Evolutionary conservation across 2,797 vertebrate genomes (phyloP).

Genomic region (Phalanger gymnotis): DNA sequence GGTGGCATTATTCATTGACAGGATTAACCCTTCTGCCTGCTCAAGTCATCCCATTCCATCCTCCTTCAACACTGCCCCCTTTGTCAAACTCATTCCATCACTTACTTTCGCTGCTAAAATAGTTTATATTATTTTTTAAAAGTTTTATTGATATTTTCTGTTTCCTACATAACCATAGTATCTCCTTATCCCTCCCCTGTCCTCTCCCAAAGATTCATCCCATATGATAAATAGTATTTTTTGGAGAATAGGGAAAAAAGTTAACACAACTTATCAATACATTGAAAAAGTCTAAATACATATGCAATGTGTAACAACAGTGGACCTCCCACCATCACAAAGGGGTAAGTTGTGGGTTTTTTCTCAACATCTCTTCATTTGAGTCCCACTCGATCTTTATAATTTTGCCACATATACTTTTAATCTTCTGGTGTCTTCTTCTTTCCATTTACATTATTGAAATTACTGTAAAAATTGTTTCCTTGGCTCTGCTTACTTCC

Average conservation of each 20-base stretch:
- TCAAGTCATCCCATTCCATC: neutral
- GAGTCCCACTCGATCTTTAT: neutral
- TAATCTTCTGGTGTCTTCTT: neutral
- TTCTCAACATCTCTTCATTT: neutral
- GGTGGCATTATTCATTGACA: neutral
- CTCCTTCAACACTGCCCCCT: neutral
- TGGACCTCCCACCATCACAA: neutral
- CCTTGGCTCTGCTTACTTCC: neutral
- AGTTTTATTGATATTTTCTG: neutral
- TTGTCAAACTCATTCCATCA: neutral
- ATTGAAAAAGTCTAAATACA: neutral
- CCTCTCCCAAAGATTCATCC: neutral
- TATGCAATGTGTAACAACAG: neutral
- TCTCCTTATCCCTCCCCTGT: neutral
- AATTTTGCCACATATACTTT: neutral
- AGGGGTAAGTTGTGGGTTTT: neutral
- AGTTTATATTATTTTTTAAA: neutral
- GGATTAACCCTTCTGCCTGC: neutral
- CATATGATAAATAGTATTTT: neutral
- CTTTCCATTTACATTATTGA: neutral
- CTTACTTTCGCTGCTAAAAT: neutral
- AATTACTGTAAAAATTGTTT: neutral
- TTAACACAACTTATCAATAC: neutral
- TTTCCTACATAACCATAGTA: neutral
- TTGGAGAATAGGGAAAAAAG: neutral